phyloP scores from a whole-genome alignment of 2,797 vertebrate species.

The Trematomus bernacchii region DNA sequence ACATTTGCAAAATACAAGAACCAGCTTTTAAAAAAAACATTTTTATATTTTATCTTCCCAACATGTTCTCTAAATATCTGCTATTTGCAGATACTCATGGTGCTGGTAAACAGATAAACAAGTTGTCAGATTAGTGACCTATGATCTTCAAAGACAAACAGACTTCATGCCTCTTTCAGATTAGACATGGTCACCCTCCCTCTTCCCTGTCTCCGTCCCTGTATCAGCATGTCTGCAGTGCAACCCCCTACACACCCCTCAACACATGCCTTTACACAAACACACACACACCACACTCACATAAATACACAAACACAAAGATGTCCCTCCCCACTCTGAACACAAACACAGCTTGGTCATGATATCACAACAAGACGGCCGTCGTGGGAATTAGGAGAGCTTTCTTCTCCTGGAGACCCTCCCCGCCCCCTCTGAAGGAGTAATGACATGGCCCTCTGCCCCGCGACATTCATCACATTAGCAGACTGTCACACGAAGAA shows the following conservation, averaged over 20 bases:
- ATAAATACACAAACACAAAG: slow-evolving; percentile 58
- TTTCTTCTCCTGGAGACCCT: slow-evolving; percentile 51
- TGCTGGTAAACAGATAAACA: slow-evolving; percentile 22
- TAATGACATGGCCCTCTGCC: slow-evolving; percentile 69
- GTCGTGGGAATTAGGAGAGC: slow-evolving; percentile 64
- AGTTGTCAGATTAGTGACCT: slow-evolving; percentile 26
- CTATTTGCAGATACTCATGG: neutral
- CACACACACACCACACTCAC: slow-evolving; percentile 29
- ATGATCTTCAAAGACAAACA: slow-evolving; percentile 55
- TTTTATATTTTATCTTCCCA: neutral
- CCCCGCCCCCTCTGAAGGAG: slow-evolving; percentile 50
- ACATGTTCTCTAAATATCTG: neutral
- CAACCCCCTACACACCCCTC: slow-evolving; percentile 38
- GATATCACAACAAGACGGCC: slow-evolving; percentile 67
- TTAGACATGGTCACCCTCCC: slow-evolving; percentile 48
- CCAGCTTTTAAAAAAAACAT: neutral
- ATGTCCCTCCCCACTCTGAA: slow-evolving; percentile 56
- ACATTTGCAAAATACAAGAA: neutral
- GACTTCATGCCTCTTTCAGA: slow-evolving; percentile 47
- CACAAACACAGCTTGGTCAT: slow-evolving; percentile 74
- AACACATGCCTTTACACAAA: slow-evolving; percentile 37
- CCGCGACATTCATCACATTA: slow-evolving; percentile 77
- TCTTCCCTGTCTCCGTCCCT: slow-evolving; percentile 31
- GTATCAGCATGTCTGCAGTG: slow-evolving; percentile 46
- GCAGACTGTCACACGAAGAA: slow-evolving; percentile 69